phyloP scores from a whole-genome alignment of 2,113 vertebrate genomes.

The Actenoides hombroni region DNA sequence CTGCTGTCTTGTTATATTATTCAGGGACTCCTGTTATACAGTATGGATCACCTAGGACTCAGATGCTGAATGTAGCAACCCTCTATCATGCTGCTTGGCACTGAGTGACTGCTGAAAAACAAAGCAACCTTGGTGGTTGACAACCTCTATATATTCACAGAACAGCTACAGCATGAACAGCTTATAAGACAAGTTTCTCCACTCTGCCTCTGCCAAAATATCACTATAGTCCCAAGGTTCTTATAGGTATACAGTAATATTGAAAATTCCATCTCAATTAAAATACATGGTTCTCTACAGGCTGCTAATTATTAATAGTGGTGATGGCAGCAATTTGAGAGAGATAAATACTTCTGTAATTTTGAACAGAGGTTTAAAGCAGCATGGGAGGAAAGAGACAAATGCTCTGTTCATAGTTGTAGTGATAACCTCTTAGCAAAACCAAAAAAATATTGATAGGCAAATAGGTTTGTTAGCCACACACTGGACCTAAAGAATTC shows the following conservation, averaged over 20 bases:
- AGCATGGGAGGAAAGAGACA: background rate
- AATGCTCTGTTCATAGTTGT: background rate
- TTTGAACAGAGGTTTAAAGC: background rate
- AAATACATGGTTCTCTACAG: background rate
- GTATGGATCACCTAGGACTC: background rate
- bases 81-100: slow-evolving; percentile 50
- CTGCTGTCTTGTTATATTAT: slow-evolving; percentile 41
- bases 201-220: background rate
- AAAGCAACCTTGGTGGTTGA: slow-evolving; percentile 48
- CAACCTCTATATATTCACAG: slow-evolving; percentile 41
- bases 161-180: slow-evolving; percentile 14
- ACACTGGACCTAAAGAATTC: background rate
- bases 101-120: slow-evolving; percentile 55
- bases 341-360: background rate
- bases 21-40: slow-evolving; percentile 24
- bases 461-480: background rate
- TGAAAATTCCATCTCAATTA: background rate
- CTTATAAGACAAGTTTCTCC: background rate
- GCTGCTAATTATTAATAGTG: background rate
- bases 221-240: background rate
- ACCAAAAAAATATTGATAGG: background rate
- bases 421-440: background rate
- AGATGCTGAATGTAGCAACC: background rate
- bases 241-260: background rate
- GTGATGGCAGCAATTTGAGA: background rate